These are phyloP conservation scores for Brachionus paranguensis DNA, from an alignment of 1,140 invertebrate species.

Conservation along the genomic window DNA sequence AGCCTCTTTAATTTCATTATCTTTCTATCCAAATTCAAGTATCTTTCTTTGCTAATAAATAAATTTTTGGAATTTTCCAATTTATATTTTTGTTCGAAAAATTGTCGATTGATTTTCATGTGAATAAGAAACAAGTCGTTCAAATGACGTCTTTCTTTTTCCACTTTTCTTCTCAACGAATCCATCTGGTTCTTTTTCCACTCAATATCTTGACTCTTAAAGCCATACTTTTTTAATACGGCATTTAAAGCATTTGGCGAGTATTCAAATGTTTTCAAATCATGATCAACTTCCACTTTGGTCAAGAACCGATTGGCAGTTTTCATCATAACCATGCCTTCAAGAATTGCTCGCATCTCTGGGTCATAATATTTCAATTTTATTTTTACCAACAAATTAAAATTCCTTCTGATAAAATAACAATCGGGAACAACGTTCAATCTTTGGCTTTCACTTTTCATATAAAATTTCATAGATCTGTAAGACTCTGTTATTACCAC, in stretches of 20 bases:
- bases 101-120: neutral
- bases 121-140: conserved; percentile 1
- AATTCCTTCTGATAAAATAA: conserved; percentile 28
- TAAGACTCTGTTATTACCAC: conserved; percentile 17
- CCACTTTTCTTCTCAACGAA: neutral
- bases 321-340: neutral
- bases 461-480: conserved; percentile 29
- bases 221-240: neutral
- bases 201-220: neutral
- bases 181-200: conserved; percentile 35
- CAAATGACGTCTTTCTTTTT: conserved; percentile 12
- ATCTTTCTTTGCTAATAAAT: conserved; percentile 20
- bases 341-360: neutral
- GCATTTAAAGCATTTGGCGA: neutral
- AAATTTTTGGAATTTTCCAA: conserved; percentile 17
- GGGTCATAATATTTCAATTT: conserved; percentile 9
- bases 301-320: neutral
- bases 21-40: conserved; percentile 2
- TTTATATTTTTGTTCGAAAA: neutral
- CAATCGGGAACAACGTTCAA: conserved; percentile 7
- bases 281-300: conserved; percentile 16
- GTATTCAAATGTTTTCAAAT: neutral
- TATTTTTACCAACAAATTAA: conserved; percentile 9
- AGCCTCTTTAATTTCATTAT: neutral
- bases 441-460: conserved; percentile 17